These are phyloP conservation scores for Phengaris alcon DNA, from an alignment of 2,888 invertebrate species.

Conservation along the genomic window DNA sequence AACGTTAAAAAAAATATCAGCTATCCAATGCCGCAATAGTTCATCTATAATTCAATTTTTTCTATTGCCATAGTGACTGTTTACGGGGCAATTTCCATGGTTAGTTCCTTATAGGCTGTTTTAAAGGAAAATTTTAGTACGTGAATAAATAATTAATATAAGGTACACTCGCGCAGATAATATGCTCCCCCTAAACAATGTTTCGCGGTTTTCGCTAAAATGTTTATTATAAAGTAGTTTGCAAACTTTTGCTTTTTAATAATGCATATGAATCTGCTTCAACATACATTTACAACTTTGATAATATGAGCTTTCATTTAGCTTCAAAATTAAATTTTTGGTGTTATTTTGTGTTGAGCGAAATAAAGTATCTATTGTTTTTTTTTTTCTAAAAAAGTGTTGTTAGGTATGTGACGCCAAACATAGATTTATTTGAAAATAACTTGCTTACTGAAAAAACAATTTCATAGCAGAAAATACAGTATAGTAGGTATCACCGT, in stretches of 20 bases:
- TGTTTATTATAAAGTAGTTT: conserved; percentile 28
- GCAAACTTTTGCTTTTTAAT: conserved; percentile 16
- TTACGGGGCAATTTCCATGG: conserved; percentile 54
- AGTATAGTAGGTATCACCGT: neutral
- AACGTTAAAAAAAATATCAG: conserved; percentile 55
- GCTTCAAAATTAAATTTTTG: neutral
- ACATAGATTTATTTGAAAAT: neutral
- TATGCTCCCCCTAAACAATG: conserved; percentile 30
- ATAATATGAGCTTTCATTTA: neutral
- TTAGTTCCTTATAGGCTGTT: conserved; percentile 47
- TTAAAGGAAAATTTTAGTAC: conserved; percentile 8
- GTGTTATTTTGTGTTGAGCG: neutral
- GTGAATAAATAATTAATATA: conserved; percentile 29
- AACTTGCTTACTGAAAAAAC: neutral
- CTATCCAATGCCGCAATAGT: conserved; percentile 58
- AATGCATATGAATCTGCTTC: neutral
- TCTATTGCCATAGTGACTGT: conserved; percentile 54
- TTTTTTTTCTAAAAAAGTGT: neutral
- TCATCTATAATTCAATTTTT: conserved; percentile 69
- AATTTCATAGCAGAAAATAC: neutral
- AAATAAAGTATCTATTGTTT: neutral
- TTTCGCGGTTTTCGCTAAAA: conserved; percentile 26
- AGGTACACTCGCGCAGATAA: conserved; percentile 20
- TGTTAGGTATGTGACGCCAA: neutral
- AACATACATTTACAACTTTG: conserved; percentile 3